Evolutionary conservation across 37 sponge, comb jelly and placozoan species (phyloP), one percentile per base, ranked within the genome.

Genomic region (Hormiphora californensis): DNA sequence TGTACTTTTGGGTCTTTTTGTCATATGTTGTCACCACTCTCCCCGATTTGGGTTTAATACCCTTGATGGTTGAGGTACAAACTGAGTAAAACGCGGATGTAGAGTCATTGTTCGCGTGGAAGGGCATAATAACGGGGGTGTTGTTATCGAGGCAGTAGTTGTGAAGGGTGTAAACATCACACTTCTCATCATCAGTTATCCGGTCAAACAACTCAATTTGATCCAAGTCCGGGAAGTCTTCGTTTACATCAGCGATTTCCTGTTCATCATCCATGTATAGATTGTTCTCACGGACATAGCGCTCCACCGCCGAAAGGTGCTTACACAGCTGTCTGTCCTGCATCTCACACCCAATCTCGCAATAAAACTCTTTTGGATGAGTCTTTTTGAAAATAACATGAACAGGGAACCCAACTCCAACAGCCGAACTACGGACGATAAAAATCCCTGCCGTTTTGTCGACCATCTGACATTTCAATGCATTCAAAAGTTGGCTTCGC

Each of bases 321-420:
- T 73, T 73, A 41, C 81, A 73, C 81, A 73, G 23, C 44, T 73
- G 81, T 40, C 81, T 39, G 27, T 73, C 81, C 44, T 73, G 81
- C 81, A 73, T 73, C 25, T 73, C 81, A 73, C 81, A 73, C 23
- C 81, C 81, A 41, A 43, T 73, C 22, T 73, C 81, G 25, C 81
- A 73, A 28, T 73, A 46, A 46, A 73, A 73, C 46, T 73, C 81
- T 33, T 73, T 73, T 5, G 81, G 81, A 73, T 73, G 81, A 9
- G 81, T 73, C 68, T 73, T 73, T 28, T 73, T 73, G 81, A 73
- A 73, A 19, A 73, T 73, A 1, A 73, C 81, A 40, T 73, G 81
- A 39, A 73, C 81, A 4, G 81, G 81, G 25, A 73, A 73, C 2
- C 81, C 81, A 32, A 73, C 46, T 11, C 81, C 81, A 73, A 73